Base-by-base conservation (phyloP, 2,888 invertebrate species). In the Erebia epiphron region DNA sequence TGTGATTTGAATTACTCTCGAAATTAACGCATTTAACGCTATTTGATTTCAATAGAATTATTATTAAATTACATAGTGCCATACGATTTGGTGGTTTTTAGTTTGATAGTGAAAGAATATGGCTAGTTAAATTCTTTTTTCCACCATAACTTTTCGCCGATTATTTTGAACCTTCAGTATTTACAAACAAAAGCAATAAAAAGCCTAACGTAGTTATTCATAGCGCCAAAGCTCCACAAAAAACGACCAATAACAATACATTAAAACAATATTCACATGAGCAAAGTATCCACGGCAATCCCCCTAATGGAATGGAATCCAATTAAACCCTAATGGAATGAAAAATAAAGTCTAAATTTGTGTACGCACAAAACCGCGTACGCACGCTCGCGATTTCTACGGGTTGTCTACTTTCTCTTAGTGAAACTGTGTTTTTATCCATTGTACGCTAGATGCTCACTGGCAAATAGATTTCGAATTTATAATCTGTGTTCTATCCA, bases 391-490 rank as follows among this genome's bases (percentile, higher is more conserved):
- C 82, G 82, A 83, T 83, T 83, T 83, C 83, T 83, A 82, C 78
- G 70, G 80, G 88, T 86, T 86, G 77, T 82, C 83, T 86, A 92
- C 92, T 92, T 92, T 92, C 92, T 91, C 92, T 89, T 83, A 84
- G 92, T 86, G 92, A 92, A 92, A 92, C 90, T 84, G 86, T 86
- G 86, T 91, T 91, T 91, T 92, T 90, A 87, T 87, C 82, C 87
- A 87, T 87, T 88, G 87, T 87, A 83, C 83, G 80, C 77, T 76
- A 73, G 80, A 79, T 76, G 77, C 70, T 68, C 67, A 69, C 68
- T 65, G 63, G 67, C 67, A 67, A 69, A 77, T 72, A 73, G 76
- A 76, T 79, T 79, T 75, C 75, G 69, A 76, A 71, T 70, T 72
- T 72, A 69, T 67, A 72, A 71, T 67, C 68, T 64, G 46, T 16